phyloP scores from a whole-genome alignment of 2,888 invertebrate genomes.

The Eutolmus rufibarbis region DNA sequence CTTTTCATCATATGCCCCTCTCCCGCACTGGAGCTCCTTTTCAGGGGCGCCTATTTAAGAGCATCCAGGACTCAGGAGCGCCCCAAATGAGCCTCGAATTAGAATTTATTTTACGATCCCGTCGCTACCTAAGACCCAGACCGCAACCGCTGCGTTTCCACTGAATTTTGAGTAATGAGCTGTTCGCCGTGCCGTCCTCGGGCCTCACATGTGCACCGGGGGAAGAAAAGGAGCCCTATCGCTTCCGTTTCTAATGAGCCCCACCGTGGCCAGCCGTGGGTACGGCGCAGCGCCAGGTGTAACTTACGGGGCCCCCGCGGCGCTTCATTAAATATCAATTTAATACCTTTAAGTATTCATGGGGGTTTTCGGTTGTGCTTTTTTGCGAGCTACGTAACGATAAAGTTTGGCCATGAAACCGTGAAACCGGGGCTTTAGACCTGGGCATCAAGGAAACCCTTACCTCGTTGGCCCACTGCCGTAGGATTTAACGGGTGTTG shows the following conservation, averaged over 20 bases:
- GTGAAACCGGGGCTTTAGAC: not conserved
- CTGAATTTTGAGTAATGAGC: not conserved
- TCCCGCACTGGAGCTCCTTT: not conserved
- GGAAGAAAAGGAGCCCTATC: not conserved
- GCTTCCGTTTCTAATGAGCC: not conserved
- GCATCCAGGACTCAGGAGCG: not conserved
- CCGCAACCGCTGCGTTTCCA: not conserved
- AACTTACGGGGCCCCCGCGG: not conserved
- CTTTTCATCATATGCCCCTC: not conserved
- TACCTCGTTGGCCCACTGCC: not conserved
- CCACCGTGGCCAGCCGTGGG: not conserved
- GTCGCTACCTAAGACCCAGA: not conserved
- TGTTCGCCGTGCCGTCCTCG: not conserved
- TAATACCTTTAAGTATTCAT: not conserved
- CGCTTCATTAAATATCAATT: not conserved
- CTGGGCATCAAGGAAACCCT: not conserved
- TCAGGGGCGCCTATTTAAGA: not conserved
- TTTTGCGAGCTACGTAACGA: not conserved
- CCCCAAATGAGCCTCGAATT: not conserved
- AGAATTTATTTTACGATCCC: not conserved
- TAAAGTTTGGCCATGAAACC: not conserved
- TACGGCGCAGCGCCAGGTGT: not conserved
- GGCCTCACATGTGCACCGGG: not conserved
- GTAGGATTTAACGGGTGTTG: not conserved
- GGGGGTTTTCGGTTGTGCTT: not conserved